Evolutionary conservation across 2,797 vertebrate genomes (phyloP).

Genomic region (Sarcoramphus papa): DNA sequence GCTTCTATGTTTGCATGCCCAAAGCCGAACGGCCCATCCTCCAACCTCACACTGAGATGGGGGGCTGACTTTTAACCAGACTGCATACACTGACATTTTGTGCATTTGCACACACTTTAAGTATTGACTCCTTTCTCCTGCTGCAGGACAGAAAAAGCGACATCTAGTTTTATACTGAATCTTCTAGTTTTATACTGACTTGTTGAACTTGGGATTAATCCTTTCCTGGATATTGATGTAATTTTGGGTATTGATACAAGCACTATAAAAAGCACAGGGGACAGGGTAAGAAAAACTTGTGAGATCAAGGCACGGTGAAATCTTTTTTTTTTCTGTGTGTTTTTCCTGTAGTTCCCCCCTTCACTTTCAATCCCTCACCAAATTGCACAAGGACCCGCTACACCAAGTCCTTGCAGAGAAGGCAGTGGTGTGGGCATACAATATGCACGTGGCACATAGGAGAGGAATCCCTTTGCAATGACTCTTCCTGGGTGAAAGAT

Average conservation of each 20-base stretch:
- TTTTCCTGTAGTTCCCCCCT: not conserved
- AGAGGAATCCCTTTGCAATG: not conserved
- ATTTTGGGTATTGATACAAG: not conserved
- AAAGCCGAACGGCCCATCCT: not conserved
- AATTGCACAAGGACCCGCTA: not conserved
- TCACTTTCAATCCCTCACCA: not conserved
- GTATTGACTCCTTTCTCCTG: not conserved
- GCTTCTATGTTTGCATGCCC: not conserved
- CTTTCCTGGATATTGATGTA: not conserved
- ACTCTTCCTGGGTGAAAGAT: not conserved
- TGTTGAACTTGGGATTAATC: not conserved
- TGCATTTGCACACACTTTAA: not conserved
- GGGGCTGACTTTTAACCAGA: not conserved
- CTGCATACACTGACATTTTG: not conserved
- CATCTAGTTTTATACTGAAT: not conserved
- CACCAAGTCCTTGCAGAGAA: not conserved
- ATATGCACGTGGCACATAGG: not conserved
- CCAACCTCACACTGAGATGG: not conserved
- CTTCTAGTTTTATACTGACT: not conserved
- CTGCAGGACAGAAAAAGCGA: not conserved
- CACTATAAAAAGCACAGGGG: not conserved
- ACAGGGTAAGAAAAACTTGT: not conserved
- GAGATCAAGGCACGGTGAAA: not conserved
- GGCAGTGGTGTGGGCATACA: too few species aligned
- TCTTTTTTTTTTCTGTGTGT: not conserved